phyloP scores from a whole-genome alignment of 2,797 vertebrate species.

The Hypotaenidia philippensis region DNA sequence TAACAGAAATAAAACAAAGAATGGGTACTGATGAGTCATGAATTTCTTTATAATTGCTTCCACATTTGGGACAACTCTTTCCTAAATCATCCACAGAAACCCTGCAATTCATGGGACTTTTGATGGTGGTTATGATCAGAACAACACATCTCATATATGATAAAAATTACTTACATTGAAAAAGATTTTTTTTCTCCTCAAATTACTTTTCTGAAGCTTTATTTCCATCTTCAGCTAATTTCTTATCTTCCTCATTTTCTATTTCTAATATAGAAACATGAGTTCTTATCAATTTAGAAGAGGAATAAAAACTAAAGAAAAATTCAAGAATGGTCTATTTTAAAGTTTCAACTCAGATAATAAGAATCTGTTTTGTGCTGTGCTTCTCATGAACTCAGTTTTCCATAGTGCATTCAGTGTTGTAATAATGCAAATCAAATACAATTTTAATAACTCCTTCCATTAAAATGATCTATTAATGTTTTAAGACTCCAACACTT shows the following conservation, averaged over 20 bases:
- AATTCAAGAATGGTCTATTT: neutral
- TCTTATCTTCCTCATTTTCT: slow-evolving; percentile 14
- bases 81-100: slow-evolving; percentile 67
- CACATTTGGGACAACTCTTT: slow-evolving; percentile 74
- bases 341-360: slow-evolving; percentile 18
- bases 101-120: neutral
- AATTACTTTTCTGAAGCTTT: slow-evolving; percentile 73
- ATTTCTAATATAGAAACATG: slow-evolving; percentile 35
- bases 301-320: slow-evolving; percentile 65
- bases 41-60: slow-evolving; percentile 84
- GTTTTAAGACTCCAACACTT: slow-evolving; percentile 75
- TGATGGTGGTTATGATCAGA: neutral
- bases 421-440: slow-evolving; percentile 80
- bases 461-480: slow-evolving; percentile 80
- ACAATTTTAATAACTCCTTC: slow-evolving; percentile 80
- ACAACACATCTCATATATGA: slow-evolving; percentile 66
- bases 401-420: slow-evolving; percentile 49
- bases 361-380: neutral
- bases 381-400: slow-evolving; percentile 23
- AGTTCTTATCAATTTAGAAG: slow-evolving; percentile 21
- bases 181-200: slow-evolving; percentile 79
- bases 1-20: slow-evolving; percentile 77
- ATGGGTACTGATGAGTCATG: slow-evolving; percentile 80
- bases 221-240: slow-evolving; percentile 68
- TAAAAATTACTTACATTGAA: slow-evolving; percentile 74